Percentiles rank a stretch among this genome's conserved stretches.
phyloP scores from a whole-genome alignment of 2,888 invertebrate species.

The Reticulitermes lucifugus region DNA sequence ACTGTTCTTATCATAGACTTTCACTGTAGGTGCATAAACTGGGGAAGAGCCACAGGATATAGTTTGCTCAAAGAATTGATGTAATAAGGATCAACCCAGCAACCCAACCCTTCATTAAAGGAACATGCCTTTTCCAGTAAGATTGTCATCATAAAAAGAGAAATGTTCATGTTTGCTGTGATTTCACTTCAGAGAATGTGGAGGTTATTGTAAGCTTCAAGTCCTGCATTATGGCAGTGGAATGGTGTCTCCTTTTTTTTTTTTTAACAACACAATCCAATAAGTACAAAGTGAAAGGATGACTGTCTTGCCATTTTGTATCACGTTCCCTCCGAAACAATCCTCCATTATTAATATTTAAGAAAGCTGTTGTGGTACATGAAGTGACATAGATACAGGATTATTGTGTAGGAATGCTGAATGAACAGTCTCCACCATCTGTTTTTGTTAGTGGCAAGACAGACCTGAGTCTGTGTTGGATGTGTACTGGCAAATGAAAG shows the following conservation, averaged over 20 bases:
- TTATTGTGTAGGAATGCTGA: constrained; percentile 12
- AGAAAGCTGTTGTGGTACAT: constrained; percentile 20
- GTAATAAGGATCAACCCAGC: too few species aligned
- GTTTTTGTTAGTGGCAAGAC: background rate
- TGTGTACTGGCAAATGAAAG: constrained; percentile 2
- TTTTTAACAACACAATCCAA: constrained; percentile 23
- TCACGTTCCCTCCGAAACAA: constrained; percentile 36
- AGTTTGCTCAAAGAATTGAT: too few species aligned
- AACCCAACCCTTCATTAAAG: too few species aligned
- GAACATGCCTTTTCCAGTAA: too few species aligned
- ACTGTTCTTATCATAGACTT: too few species aligned
- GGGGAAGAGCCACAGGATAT: too few species aligned
- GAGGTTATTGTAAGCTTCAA: background rate
- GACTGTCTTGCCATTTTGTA: constrained; percentile 39
- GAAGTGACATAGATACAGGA: constrained; percentile 22
- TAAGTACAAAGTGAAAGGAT: constrained; percentile 37
- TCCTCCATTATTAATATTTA: constrained; percentile 3
- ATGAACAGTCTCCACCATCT: background rate
- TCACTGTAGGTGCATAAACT: too few species aligned
- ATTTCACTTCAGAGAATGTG: too few species aligned
- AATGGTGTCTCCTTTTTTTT: background rate
- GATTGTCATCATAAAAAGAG: too few species aligned
- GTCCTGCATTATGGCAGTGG: background rate
- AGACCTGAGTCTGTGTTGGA: background rate
- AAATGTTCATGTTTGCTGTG: too few species aligned